Evolutionary conservation across 2,888 invertebrate genomes (phyloP).

Genomic region (Allolobophora icterica): DNA sequence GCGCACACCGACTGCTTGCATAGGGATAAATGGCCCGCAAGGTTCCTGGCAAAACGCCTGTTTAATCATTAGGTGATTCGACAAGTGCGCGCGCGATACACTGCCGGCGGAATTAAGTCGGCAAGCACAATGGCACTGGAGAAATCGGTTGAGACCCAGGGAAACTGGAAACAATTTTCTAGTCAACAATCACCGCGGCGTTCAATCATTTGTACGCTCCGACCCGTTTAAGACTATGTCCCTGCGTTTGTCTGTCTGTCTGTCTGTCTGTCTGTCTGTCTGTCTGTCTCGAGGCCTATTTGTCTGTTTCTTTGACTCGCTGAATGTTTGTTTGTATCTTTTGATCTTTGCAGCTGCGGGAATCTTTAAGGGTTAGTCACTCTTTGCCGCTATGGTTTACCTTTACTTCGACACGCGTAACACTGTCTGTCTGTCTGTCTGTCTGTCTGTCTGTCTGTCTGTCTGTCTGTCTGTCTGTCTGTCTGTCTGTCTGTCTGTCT

Average conservation of each 20-base stretch:
- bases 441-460: background rate
- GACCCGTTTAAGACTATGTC: background rate
- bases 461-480: too few relatives aligned
- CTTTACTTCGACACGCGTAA: background rate
- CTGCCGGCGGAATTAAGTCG: background rate
- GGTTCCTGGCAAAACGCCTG: background rate
- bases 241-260: background rate
- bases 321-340: background rate
- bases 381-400: background rate
- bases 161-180: conserved; percentile 9
- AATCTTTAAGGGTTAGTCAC: background rate
- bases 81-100: background rate
- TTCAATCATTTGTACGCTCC: background rate
- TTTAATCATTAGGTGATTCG: background rate
- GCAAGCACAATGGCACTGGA: background rate
- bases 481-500: too few relatives aligned
- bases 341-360: background rate
- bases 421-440: background rate
- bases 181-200: background rate
- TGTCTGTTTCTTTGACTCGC: background rate
- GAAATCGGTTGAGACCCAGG: background rate
- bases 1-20: background rate
- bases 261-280: background rate
- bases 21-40: background rate
- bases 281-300: background rate